Evolutionary conservation across 53 echinoderm and acorn worm species (phyloP), one percentile per base, ranked within the genome.

Genomic region (Apostichopus leukothele): DNA sequence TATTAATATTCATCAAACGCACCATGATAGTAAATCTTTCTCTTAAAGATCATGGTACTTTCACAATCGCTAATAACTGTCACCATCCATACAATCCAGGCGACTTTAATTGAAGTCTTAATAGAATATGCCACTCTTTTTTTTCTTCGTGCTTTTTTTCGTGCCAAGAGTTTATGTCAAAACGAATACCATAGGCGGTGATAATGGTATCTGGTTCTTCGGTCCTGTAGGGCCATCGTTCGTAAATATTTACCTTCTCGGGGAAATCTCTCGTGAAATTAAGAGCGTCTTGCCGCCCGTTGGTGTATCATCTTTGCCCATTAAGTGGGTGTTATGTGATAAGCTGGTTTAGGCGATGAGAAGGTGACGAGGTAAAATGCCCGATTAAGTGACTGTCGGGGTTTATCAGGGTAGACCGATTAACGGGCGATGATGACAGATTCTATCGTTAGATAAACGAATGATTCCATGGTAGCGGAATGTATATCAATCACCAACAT

Each of bases 201-300:
- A 63, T 63, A 63, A 63, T 16, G 8, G 63, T 63, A 63, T 63
- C 63, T 63, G 39, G 39, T 39, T 39, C 39, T 39, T 39, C 2
- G 39, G 39, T 39, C 63, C 63, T 11, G 11, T 63, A 16, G 52
- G 51, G 51, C 54, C 51, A 53, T 52, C 52, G 51, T 52, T 52
- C 39, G 53, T 79, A 79, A 79, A 79, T 79, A 79, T 79, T 79
- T 79, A 79, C 79, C n/a, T 79, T 39, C 53, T 18, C 5, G 79
- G 54, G 79, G 53, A 79, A 79, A 26, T 79, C 79, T 79, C 18
- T 79, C 12, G 5, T 9, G 79, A 53, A 79, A 79, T 79, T 27
- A 53, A 50, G 52, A 51, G 52, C 6, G 51, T 79, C 50, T 50
- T 53, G 79, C 53, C 79, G 79, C 79, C 79, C 18, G 18, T 13